These are phyloP conservation scores for Erithacus rubecula DNA, from an alignment of 2,797 vertebrate genomes.

Conservation along the genomic window DNA sequence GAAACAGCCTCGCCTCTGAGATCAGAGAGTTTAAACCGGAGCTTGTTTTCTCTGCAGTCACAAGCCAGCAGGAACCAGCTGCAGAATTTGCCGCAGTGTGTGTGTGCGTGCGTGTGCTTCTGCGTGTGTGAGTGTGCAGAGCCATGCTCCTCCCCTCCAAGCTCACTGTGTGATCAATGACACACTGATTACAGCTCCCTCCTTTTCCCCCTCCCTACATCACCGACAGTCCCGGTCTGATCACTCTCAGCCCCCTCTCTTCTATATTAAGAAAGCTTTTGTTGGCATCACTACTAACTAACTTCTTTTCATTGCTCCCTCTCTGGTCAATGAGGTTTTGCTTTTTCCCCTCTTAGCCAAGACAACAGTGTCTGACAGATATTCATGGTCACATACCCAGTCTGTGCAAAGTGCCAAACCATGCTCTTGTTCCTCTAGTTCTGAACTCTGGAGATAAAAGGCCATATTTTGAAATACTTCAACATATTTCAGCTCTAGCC, in stretches of 20 bases:
- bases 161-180: constrained; percentile 39
- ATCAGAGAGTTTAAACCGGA: constrained; percentile 48
- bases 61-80: constrained; percentile 69
- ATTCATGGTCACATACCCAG: background rate
- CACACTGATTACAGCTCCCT: constrained; percentile 17
- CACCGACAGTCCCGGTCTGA: background rate
- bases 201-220: background rate
- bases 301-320: background rate
- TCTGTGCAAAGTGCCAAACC: background rate
- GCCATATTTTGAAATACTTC: background rate
- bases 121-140: constrained; percentile 52
- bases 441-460: background rate
- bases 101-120: constrained; percentile 36
- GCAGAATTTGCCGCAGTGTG: constrained; percentile 77
- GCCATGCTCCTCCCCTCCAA: constrained; percentile 65
- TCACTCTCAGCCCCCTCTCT: background rate
- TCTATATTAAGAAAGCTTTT: constrained; percentile 26
- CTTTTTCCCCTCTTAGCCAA: background rate
- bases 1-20: constrained; percentile 45
- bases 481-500: background rate
- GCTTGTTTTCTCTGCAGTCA: constrained; percentile 68
- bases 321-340: background rate
- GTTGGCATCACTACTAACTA: background rate
- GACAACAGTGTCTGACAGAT: background rate
- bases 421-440: background rate